Evolutionary conservation across 1,140 invertebrate species (phyloP), one percentile per base, ranked within the genome.

Genomic region (Neodiprion virginianus): DNA sequence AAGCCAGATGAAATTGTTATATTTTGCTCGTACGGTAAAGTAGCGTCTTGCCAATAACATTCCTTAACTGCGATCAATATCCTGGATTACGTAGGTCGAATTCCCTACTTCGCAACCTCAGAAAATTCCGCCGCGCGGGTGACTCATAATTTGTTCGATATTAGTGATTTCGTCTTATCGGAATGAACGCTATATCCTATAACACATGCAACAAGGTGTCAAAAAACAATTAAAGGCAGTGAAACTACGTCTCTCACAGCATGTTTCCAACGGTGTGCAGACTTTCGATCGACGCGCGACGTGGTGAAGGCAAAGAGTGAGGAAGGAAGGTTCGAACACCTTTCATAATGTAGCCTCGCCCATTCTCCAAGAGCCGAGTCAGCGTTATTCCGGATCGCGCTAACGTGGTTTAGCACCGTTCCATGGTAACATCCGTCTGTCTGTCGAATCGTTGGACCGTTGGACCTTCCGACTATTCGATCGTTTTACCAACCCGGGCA

Each of bases 331-430:
- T 17, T 40, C 4, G 53, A 61, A 61, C 53, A 61, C 53, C 53
- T 61, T 61, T 61, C 11, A 61, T 61, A 61, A 61, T 61, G 53
- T 61, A 61, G 53, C n/a, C n/a, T 61, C 53, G 53, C 11, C n/a
- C 53, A 61, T 61, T 61, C 28, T 40, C n/a, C 53, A 17, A 61
- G 8, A 12, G 53, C 53, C 53, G 53, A 61, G 53, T 61, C 53
- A 61, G 53, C 53, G n/a, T 8, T 12, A 9, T 61, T 61, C 53
- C 53, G 53, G 7, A 61, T 17, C 53, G 11, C 53, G n/a, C 53
- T 17, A 61, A 61, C 53, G 11, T 61, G 53, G 53, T 61, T 17
- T 7, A 61, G 53, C 53, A 8, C n/a, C 11, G 53, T 8, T 61
- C 53, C 11, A 12, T 17, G 53, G 53, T 14, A 61, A 8, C 53